A percentile compares a stretch with the other conserved stretches of the same genome.
phyloP scores from a whole-genome alignment of 2,888 invertebrate genomes.

The Chloromyia formosa region DNA sequence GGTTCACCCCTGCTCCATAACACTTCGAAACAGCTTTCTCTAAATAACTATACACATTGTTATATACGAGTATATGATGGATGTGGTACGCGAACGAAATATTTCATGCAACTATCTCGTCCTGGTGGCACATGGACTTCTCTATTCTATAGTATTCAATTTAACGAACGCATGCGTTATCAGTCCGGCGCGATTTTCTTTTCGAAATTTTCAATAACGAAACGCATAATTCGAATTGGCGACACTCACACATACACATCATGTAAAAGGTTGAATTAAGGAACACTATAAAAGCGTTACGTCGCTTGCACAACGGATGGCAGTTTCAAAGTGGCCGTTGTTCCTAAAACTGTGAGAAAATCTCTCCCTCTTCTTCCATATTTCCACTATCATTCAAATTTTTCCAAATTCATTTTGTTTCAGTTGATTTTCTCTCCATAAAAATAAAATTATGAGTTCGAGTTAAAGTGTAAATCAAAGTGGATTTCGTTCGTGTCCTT shows the following conservation, averaged over 20 bases:
- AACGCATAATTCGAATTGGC: not conserved
- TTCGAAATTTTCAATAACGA: not conserved
- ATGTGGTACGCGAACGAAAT: no score
- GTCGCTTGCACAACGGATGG: constrained; percentile 24
- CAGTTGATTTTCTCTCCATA: not conserved
- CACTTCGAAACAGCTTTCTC: no score
- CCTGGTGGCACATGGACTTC: no score
- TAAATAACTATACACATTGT: no score
- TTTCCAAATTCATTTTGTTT: constrained; percentile 10
- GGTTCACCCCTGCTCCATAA: no score
- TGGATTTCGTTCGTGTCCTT: no score
- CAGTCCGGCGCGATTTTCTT: constrained; percentile 6
- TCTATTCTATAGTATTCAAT: constrained; percentile 2
- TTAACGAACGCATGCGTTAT: constrained; percentile 34
- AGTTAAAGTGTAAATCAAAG: constrained; percentile 9
- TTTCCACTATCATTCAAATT: not conserved
- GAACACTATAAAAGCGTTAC: constrained; percentile 40
- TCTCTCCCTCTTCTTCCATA: not conserved
- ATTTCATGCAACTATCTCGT: no score
- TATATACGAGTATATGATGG: no score
- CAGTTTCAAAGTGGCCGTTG: constrained; percentile 43
- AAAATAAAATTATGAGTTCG: constrained; percentile 31
- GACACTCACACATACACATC: no score
- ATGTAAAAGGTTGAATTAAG: not conserved
- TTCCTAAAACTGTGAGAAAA: constrained; percentile 21